Base-by-base conservation (phyloP, 37 sponge, comb jelly and placozoan genomes). In the Crambe crambe region DNA sequence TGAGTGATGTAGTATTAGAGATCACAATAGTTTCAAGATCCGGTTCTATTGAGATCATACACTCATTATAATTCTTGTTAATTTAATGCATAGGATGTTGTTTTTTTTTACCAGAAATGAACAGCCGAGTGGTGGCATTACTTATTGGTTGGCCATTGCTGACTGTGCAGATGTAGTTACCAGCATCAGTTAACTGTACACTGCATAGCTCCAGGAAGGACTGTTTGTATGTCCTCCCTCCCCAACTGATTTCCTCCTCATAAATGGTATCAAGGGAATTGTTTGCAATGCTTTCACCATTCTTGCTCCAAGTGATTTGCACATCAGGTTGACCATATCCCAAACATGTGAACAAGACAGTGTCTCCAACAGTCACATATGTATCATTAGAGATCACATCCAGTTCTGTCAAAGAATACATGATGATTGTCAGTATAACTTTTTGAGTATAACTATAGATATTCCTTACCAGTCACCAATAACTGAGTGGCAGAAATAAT, bases 261-360 rank as follows among this genome's bases (percentile, higher is more conserved):
- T 68, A 79, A 56, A 79, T 68, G 37, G 47, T 65, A 56, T 68
- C 68, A 2, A 21, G 68, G 4, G 69, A 68, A 66, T 17, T 56
- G 37, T 79, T 79, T 35, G 56, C 27, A 20, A 79, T 41, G 22
- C n/a, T n/a, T n/a, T n/a, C n/a, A n/a, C n/a, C n/a, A n/a, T n/a
- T n/a, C n/a, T n/a, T n/a, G n/a, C n/a, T n/a, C n/a, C n/a, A n/a
- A n/a, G n/a, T n/a, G n/a, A n/a, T n/a, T n/a, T n/a, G n/a, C n/a
- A n/a, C n/a, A n/a, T n/a, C n/a, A n/a, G n/a, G n/a, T n/a, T n/a
- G n/a, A n/a, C n/a, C n/a, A n/a, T n/a, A n/a, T n/a, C 2, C 69
- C n/a, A n/a, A n/a, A 54, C 79, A 79, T 21, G 54, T 56, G 2
- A 51, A 26, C 1, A 54, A 0, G 34, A n/a, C 22, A 17, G 67